A percentile compares a stretch with the other conserved stretches of the same genome.
Evolutionary conservation across 2,797 vertebrate genomes (phyloP).

Genomic region (Xyrichtys novacula): DNA sequence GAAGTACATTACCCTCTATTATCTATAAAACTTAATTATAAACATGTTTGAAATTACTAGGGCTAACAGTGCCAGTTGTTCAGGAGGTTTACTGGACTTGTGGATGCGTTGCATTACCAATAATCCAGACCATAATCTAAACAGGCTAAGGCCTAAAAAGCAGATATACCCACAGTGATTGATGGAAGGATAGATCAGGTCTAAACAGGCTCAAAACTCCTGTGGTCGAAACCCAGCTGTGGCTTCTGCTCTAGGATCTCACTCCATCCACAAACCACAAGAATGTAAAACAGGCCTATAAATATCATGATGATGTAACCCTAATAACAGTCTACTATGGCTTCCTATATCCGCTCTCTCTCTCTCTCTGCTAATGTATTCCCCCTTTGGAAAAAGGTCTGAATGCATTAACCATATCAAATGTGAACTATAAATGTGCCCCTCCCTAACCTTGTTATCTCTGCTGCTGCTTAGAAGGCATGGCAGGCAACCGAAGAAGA

Average conservation of each 20-base stretch:
- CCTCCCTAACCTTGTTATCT: conserved; percentile 47
- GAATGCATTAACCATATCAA: conserved; percentile 67
- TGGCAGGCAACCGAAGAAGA: conserved; percentile 21
- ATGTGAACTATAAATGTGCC: conserved; percentile 58
- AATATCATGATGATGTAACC: conserved; percentile 57
- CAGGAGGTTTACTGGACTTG: too few species aligned
- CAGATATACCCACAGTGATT: too few species aligned
- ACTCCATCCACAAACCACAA: conserved; percentile 24
- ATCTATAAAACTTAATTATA: not conserved
- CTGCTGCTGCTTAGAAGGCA: conserved; percentile 26
- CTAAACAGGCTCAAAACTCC: not conserved
- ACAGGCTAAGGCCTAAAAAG: too few species aligned
- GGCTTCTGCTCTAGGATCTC: conserved; percentile 21
- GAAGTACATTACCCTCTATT: not conserved
- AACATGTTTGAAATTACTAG: not conserved
- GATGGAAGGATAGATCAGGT: too few species aligned
- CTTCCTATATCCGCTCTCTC: conserved; percentile 45
- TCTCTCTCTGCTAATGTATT: conserved; percentile 56
- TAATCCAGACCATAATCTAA: not conserved
- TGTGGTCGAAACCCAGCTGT: not conserved
- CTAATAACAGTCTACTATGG: conserved; percentile 48
- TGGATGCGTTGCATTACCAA: too few species aligned
- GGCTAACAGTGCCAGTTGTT: too few species aligned
- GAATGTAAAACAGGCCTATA: conserved; percentile 56
- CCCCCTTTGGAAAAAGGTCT: conserved; percentile 47